Percentiles rank a stretch among this genome's conserved stretches.
Evolutionary conservation across 2,888 invertebrate species (phyloP).

Genomic region (Sminthurinus aureus): DNA sequence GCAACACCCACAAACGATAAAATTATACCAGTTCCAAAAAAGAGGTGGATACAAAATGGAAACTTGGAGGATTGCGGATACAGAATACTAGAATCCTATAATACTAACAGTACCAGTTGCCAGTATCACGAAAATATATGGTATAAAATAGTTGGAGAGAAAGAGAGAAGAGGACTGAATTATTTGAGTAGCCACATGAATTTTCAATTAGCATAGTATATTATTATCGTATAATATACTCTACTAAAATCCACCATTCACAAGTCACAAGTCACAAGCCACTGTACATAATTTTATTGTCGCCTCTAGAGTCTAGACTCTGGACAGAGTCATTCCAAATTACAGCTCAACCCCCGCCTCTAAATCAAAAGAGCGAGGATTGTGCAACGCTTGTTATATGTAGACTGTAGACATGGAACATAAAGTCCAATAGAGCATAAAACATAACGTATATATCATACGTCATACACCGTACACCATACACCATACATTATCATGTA

Average conservation of each 20-base stretch:
- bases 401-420: too few relatives aligned
- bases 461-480: too few relatives aligned
- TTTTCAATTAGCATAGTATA: conserved; percentile 8
- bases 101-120: neutral
- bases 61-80: neutral
- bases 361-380: neutral
- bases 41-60: neutral
- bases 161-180: neutral
- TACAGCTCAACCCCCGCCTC: neutral
- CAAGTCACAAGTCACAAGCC: too few relatives aligned
- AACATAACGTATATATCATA: too few relatives aligned
- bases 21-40: neutral
- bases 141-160: neutral
- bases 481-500: too few relatives aligned
- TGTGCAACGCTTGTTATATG: too few relatives aligned
- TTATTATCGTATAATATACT: neutral
- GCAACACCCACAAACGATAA: conserved; percentile 7
- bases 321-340: neutral
- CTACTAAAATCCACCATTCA: neutral
- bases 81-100: neutral
- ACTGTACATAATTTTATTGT: neutral
- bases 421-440: too few relatives aligned
- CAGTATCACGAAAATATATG: neutral
- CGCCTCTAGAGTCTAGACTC: neutral
- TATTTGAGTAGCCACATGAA: conserved; percentile 7